phyloP scores from a whole-genome alignment of 2,113 vertebrate species.

The Alligator sinensis region DNA sequence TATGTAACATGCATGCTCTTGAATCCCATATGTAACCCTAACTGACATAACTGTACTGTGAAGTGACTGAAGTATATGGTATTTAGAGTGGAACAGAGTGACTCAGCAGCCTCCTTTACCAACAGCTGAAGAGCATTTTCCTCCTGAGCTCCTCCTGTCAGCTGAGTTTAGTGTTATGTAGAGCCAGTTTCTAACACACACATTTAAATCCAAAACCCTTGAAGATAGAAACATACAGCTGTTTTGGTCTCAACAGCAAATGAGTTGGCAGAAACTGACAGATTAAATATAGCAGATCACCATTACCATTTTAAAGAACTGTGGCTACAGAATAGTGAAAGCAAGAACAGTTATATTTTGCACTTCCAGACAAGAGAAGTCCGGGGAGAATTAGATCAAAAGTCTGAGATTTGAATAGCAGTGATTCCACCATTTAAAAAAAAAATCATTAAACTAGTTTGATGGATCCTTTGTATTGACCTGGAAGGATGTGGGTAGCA shows the following conservation, averaged over 20 bases:
- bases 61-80: not conserved
- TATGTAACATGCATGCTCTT: not conserved
- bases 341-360: not conserved
- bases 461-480: not conserved
- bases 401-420: not conserved
- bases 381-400: not conserved
- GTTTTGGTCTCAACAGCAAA: not conserved
- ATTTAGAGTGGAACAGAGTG: not conserved
- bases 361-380: not conserved
- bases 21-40: not conserved
- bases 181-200: not conserved
- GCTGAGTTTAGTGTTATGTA: not conserved
- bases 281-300: not conserved
- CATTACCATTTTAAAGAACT: not conserved
- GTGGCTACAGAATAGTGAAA: not conserved
- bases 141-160: not conserved
- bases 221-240: not conserved
- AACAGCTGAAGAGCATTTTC: not conserved
- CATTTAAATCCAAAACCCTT: not conserved
- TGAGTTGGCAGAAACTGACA: not conserved
- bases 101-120: not conserved
- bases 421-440: not conserved
- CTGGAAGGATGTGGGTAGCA: no score
- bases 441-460: not conserved
- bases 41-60: not conserved